phyloP scores from a whole-genome alignment of 2,113 vertebrate genomes.

The Hemiprocne comata region DNA sequence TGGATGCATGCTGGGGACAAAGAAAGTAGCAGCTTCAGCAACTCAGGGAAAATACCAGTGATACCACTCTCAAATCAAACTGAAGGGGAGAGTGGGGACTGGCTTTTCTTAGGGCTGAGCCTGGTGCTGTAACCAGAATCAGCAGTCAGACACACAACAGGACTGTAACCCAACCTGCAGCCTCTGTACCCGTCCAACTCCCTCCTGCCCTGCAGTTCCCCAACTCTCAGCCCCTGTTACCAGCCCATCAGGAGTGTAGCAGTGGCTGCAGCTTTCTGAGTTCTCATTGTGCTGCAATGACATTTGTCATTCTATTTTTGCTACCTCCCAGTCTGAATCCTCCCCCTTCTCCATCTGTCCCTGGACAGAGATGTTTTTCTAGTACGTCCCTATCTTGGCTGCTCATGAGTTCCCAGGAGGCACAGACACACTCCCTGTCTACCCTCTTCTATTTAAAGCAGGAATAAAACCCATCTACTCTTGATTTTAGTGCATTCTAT shows the following conservation, averaged over 20 bases:
- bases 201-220: background rate
- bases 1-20: background rate
- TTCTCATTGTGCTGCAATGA: background rate
- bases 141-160: background rate
- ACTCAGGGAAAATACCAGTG: background rate
- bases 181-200: background rate
- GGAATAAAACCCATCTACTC: background rate
- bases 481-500: background rate
- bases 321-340: background rate
- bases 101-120: background rate
- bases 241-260: fast-evolving
- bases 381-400: background rate
- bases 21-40: slow-evolving; percentile 6
- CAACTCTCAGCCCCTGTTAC: background rate
- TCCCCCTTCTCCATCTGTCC: background rate
- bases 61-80: background rate
- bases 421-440: background rate
- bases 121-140: background rate
- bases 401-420: background rate
- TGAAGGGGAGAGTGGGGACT: background rate
- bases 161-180: background rate
- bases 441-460: background rate
- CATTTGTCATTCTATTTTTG: background rate
- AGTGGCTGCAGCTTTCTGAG: background rate
- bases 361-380: background rate